Percentiles rank a stretch among this genome's conserved stretches.
These are phyloP conservation scores for Subacronicta megacephala DNA, from an alignment of 2,888 invertebrate genomes.

Conservation along the genomic window DNA sequence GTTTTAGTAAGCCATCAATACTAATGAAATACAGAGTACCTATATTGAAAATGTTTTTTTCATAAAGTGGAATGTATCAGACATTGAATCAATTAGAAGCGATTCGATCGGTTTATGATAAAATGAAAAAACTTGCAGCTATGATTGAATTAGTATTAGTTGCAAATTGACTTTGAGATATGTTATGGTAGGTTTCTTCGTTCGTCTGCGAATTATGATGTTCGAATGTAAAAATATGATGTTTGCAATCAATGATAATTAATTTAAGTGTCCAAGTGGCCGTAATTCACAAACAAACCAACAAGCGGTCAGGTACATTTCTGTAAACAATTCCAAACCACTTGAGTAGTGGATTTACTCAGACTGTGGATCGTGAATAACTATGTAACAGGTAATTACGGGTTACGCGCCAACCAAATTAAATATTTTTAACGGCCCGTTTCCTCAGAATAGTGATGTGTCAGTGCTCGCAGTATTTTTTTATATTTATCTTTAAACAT, in stretches of 20 bases:
- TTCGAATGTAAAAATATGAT: constrained; percentile 15
- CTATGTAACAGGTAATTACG: constrained; percentile 77
- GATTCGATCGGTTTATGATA: constrained; percentile 43
- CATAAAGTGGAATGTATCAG: constrained; percentile 23
- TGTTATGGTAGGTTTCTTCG: constrained; percentile 10
- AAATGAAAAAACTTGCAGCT: constrained; percentile 31
- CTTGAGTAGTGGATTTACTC: constrained; percentile 72
- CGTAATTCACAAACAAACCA: constrained; percentile 51
- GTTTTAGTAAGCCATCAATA: constrained; percentile 57
- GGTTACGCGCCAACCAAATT: constrained; percentile 80
- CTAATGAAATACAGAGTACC: constrained; percentile 52
- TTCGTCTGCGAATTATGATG: constrained; percentile 15
- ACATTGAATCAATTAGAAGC: constrained; percentile 48
- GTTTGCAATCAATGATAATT: constrained; percentile 31
- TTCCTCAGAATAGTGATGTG: constrained; percentile 74
- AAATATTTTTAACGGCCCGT: constrained; percentile 81
- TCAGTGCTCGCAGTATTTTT: constrained; percentile 45
- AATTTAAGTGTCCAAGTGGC: constrained; percentile 45
- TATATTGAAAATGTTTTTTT: constrained; percentile 32
- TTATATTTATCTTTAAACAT: constrained; percentile 29
- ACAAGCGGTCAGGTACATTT: constrained; percentile 43
- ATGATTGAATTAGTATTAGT: constrained; percentile 37
- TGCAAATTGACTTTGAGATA: constrained; percentile 26
- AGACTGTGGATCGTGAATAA: constrained; percentile 72
- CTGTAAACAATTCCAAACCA: constrained; percentile 59